Evolutionary conservation across 2,797 vertebrate species (phyloP).

Genomic region (Apogon hyalosoma): DNA sequence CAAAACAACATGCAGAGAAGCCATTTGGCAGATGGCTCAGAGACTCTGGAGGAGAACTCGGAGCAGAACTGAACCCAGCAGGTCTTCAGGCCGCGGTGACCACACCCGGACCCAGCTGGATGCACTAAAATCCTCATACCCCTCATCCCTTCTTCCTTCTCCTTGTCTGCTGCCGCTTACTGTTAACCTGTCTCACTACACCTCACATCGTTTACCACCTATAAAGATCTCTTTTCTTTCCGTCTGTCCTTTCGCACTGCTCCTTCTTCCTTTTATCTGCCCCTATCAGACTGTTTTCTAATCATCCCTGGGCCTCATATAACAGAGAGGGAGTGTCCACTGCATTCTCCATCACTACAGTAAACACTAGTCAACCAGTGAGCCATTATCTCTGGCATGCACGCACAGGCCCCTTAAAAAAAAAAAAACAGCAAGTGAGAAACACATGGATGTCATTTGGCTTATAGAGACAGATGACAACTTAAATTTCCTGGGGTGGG

Average conservation of each 20-base stretch:
- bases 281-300: conserved; percentile 32
- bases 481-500: conserved; percentile 16
- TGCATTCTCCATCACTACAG: conserved; percentile 71
- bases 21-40: conserved; percentile 68
- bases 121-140: conserved; percentile 73
- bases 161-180: conserved; percentile 39
- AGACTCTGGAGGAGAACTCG: conserved; percentile 53
- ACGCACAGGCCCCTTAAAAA: conserved; percentile 58
- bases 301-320: conserved; percentile 30
- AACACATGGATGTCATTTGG: conserved; percentile 77
- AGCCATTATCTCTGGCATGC: conserved; percentile 78
- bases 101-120: conserved; percentile 85
- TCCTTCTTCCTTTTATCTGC: conserved; percentile 32
- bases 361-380: conserved; percentile 76
- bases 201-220: conserved; percentile 7
- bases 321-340: conserved; percentile 65
- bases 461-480: conserved; percentile 41
- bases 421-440: conserved; percentile 39
- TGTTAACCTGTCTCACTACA: conserved; percentile 22
- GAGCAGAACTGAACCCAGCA: conserved; percentile 67
- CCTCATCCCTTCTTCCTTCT: conserved; percentile 54
- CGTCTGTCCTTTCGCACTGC: not conserved
- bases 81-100: conserved; percentile 72
- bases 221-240: not conserved
- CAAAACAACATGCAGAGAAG: conserved; percentile 55